phyloP scores from a whole-genome alignment of 1,140 invertebrate species.

The Lepidurus apus region DNA sequence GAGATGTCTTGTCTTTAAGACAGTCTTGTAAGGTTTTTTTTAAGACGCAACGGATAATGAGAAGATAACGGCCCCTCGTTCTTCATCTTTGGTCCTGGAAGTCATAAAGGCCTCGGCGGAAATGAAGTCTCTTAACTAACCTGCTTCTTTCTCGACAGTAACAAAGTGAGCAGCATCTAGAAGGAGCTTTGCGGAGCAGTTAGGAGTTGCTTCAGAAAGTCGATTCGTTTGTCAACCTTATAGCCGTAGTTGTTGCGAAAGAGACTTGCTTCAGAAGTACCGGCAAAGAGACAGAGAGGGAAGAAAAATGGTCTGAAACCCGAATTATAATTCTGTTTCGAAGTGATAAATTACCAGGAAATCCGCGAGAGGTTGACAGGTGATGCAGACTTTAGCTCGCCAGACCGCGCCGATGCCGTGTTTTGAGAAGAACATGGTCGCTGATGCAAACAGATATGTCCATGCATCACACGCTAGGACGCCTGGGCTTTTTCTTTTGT shows the following conservation, averaged over 20 bases:
- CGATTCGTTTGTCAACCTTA: not conserved
- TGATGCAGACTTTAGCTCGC: not conserved
- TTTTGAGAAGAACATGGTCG: not conserved
- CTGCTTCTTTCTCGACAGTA: not conserved
- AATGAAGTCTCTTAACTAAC: conserved; percentile 12
- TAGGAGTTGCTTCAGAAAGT: not conserved
- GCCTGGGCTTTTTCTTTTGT: not conserved
- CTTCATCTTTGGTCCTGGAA: not conserved
- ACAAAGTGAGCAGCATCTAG: not conserved
- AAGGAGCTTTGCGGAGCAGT: not conserved
- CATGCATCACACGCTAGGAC: conserved; percentile 20
- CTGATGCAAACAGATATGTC: conserved; percentile 19
- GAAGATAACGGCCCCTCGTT: not conserved
- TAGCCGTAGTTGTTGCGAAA: not conserved
- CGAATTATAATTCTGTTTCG: not conserved
- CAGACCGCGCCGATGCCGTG: not conserved
- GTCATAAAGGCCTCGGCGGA: conserved; percentile 4
- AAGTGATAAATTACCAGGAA: not conserved
- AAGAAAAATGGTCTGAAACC: not conserved
- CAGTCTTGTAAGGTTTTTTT: too few species aligned
- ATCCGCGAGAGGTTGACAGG: not conserved
- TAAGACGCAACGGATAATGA: not conserved
- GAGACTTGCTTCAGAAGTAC: not conserved
- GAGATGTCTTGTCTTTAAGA: too few species aligned
- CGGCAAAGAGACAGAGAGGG: not conserved